Percentiles rank a stretch among this genome's conserved stretches.
These are phyloP conservation scores for Egretta garzetta DNA, from an alignment of 2,113 vertebrate genomes.

Conservation along the genomic window DNA sequence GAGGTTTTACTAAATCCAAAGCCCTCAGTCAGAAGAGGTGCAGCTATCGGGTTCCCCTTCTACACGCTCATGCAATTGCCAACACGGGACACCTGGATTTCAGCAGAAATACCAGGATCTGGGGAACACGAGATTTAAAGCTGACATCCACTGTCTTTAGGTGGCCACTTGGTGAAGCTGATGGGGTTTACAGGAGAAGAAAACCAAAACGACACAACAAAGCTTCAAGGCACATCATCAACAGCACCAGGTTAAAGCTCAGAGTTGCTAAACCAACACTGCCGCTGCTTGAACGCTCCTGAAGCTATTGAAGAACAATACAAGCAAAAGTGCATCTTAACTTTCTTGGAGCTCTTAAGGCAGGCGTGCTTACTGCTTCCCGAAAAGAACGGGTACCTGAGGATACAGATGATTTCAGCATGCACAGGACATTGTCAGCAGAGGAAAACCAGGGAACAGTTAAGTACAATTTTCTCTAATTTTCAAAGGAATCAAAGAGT, in stretches of 20 bases:
- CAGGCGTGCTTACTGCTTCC: neutral
- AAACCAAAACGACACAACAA: neutral
- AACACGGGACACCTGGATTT: neutral
- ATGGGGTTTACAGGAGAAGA: neutral
- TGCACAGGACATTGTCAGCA: neutral
- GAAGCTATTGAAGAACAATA: neutral
- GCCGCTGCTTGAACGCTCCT: neutral
- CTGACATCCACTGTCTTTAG: neutral
- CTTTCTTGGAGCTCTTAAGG: neutral
- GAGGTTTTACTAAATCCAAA: neutral
- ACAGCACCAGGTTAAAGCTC: neutral
- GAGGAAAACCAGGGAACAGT: neutral
- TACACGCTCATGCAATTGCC: fast-evolving
- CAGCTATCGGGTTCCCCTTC: neutral
- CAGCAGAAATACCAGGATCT: neutral
- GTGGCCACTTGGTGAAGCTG: neutral
- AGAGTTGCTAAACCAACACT: neutral
- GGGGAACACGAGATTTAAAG: neutral
- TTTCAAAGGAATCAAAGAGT: neutral
- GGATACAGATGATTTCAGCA: neutral
- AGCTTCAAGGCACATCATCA: neutral
- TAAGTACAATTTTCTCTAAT: neutral
- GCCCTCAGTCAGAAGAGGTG: neutral
- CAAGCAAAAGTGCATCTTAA: neutral
- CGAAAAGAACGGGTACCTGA: neutral